Base-by-base conservation (phyloP, 1,140 invertebrate genomes). In the Aricia agestis region DNA sequence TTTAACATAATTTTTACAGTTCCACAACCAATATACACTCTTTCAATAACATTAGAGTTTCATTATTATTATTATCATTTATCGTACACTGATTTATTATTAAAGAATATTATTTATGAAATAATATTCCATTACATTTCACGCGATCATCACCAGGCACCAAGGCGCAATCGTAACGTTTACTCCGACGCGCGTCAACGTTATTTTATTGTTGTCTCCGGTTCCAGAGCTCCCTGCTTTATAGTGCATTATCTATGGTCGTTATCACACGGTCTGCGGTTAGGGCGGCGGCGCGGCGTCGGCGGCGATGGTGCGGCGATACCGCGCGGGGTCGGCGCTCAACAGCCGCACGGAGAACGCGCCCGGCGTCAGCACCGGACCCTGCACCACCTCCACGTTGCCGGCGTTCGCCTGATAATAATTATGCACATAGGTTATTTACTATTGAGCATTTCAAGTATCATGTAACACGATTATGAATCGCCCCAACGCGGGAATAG, bases 321-420 rank as follows among this genome's bases (percentile, higher is more conserved):
- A 80, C 19, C 76, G 77, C 1, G 75, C 70, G 75, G 69, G 59
- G 78, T 85, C 86, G 13, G 68, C 18, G 6, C 74, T 78, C 69
- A 80, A 41, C 67, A 86, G 72, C 11, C 79, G 81, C 69, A 89
- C 68, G 2, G 74, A 73, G 76, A 84, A 86, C 52, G 78, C 69
- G 76, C 78, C 74, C 15, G 82, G 41, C 15, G 79, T 59, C 17
- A 83, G 78, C 57, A 84, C 74, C 36, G 78, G 57, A 6, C 82
- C 85, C 58, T 66, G 76, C 18, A 85, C 19, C 6, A 89, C 73
- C 72, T 85, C 82, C 70, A 87, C 80, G 79, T 84, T 83, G 72
- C 85, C 86, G 3, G 82, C 79, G 73, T 85, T 87, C 18, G 84
- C 86, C 84, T 86, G 79, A 10, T 70, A 75, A n/a, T 41, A 36